A percentile compares a stretch with the other conserved stretches of the same genome.
phyloP scores from a whole-genome alignment of 1,140 invertebrate genomes.

The Amphibalanus amphitrite region DNA sequence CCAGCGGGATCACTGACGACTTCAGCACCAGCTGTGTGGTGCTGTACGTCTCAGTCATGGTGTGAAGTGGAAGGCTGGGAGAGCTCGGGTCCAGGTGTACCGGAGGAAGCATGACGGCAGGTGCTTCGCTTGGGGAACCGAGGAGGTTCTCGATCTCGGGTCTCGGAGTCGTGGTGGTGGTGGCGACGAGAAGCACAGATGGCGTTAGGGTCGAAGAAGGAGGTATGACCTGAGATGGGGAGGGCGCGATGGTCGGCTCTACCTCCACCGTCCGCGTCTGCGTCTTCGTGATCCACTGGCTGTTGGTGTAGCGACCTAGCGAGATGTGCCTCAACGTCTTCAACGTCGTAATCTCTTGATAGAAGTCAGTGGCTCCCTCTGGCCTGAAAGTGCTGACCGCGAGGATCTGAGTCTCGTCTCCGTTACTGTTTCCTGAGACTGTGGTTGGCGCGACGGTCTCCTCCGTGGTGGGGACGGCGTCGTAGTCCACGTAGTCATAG shows the following conservation, averaged over 20 bases:
- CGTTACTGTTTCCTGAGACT: background rate
- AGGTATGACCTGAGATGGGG: conserved; percentile 31
- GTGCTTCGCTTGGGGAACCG: background rate
- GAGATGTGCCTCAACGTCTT: conserved; percentile 76
- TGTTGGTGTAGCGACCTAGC: conserved; percentile 71
- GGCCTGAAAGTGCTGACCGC: conserved; percentile 12
- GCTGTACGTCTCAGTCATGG: conserved; percentile 74
- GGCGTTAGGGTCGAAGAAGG: conserved; percentile 65
- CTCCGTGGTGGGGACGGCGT: background rate
- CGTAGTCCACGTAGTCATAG: background rate
- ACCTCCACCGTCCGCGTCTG: conserved; percentile 26
- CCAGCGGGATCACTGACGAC: conserved; percentile 64
- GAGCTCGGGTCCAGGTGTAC: conserved; percentile 55
- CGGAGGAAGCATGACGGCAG: conserved; percentile 38
- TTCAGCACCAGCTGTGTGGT: conserved; percentile 70
- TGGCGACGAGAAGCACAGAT: conserved; percentile 40
- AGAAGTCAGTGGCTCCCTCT: conserved; percentile 10
- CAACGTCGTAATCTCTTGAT: conserved; percentile 58
- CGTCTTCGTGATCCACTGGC: conserved; percentile 52
- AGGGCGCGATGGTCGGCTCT: conserved; percentile 23
- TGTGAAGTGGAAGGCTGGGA: conserved; percentile 46
- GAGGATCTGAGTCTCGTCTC: background rate
- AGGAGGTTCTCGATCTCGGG: background rate
- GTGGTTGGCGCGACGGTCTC: background rate
- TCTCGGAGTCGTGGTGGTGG: conserved; percentile 38